A percentile compares a stretch with the other conserved stretches of the same genome.
These are phyloP conservation scores for Hestina assimilis DNA, from an alignment of 1,140 invertebrate genomes.

Conservation along the genomic window DNA sequence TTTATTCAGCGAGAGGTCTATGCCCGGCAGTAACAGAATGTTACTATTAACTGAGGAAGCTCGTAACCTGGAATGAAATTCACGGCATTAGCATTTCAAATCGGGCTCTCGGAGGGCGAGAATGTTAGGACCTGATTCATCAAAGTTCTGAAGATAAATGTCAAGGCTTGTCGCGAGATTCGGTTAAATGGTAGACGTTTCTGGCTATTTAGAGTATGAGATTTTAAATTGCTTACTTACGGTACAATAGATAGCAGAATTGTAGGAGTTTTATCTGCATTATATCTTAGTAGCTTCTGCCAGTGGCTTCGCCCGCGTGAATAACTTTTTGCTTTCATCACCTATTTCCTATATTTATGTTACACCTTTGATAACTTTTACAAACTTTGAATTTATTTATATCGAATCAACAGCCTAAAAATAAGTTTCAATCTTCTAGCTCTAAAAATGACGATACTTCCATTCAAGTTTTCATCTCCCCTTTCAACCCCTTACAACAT, in stretches of 20 bases:
- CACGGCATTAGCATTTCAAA: conserved; percentile 35
- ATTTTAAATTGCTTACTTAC: conserved; percentile 15
- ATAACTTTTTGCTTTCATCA: too few species aligned
- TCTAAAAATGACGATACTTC: too few species aligned
- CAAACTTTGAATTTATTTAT: too few species aligned
- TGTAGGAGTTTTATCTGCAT: neutral
- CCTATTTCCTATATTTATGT: too few species aligned
- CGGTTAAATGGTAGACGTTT: neutral
- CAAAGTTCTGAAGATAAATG: conserved; percentile 20
- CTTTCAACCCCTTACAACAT: too few species aligned
- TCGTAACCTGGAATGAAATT: conserved; percentile 32
- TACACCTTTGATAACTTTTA: too few species aligned
- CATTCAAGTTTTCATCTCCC: too few species aligned
- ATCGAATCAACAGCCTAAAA: too few species aligned
- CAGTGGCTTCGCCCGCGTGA: too few species aligned
- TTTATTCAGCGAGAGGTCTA: conserved; percentile 4
- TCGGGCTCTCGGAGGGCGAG: conserved; percentile 17
- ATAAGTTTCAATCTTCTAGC: too few species aligned
- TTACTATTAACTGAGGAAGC: conserved; percentile 27
- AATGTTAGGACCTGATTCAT: conserved; percentile 23
- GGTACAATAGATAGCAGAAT: neutral
- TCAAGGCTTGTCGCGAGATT: conserved; percentile 8
- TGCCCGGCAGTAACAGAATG: conserved; percentile 19
- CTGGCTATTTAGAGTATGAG: conserved; percentile 1
- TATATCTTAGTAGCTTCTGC: neutral